phyloP scores from a whole-genome alignment of 1,140 invertebrate genomes.

The Drosophila navojoa region DNA sequence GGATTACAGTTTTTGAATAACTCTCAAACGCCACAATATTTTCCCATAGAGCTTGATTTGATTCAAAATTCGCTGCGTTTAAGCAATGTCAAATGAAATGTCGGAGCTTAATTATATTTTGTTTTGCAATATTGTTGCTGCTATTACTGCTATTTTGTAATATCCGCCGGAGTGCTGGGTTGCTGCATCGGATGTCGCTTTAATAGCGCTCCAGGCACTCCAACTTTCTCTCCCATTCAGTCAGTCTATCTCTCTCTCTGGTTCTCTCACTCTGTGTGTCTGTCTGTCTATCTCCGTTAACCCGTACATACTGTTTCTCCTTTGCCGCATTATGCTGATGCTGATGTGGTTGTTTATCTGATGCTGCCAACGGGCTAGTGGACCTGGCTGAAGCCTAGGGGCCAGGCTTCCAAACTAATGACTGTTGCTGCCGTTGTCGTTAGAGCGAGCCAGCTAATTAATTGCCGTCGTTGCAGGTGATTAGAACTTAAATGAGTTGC shows the following conservation, averaged over 20 bases:
- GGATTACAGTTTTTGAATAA: too few species aligned
- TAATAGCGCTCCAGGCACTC: conserved; percentile 44
- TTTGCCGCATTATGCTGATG: conserved; percentile 60
- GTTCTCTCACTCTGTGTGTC: neutral
- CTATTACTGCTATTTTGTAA: conserved; percentile 50
- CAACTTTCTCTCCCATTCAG: conserved; percentile 5
- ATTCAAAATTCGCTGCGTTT: conserved; percentile 9
- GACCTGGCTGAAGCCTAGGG: neutral
- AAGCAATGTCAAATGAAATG: conserved; percentile 36
- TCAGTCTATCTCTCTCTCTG: neutral
- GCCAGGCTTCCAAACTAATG: conserved; percentile 57
- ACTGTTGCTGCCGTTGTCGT: conserved; percentile 61
- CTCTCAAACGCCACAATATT: neutral
- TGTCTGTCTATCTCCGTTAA: neutral
- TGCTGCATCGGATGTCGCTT: conserved; percentile 61
- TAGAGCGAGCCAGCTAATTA: conserved; percentile 64
- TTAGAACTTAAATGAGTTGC: conserved; percentile 76
- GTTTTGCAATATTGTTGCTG: conserved; percentile 13
- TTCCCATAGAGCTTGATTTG: neutral
- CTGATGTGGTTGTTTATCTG: conserved; percentile 63
- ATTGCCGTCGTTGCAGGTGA: conserved; percentile 73
- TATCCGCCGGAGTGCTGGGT: conserved; percentile 49
- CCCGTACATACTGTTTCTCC: conserved; percentile 17
- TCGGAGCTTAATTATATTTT: conserved; percentile 60
- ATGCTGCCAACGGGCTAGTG: conserved; percentile 42